phyloP scores from a whole-genome alignment of 2,888 invertebrate species.

The Pseudoips prasinana region DNA sequence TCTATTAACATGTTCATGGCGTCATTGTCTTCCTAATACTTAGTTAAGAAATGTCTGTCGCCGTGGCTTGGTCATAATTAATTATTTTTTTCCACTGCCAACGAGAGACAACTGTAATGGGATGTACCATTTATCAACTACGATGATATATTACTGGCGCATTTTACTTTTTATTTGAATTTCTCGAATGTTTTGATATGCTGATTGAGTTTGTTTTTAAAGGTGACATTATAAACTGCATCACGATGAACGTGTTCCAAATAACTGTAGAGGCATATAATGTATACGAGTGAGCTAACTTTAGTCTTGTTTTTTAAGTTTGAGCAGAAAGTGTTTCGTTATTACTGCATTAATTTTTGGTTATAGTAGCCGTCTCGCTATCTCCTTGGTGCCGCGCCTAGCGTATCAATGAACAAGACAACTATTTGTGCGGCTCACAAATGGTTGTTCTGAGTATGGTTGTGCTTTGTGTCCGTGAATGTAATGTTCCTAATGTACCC shows the following conservation, averaged over 20 bases:
- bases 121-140: slow-evolving; percentile 41
- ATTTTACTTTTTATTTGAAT: slow-evolving; percentile 21
- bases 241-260: background rate
- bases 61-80: slow-evolving; percentile 41
- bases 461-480: too few species aligned
- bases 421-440: too few species aligned
- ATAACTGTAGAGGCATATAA: background rate
- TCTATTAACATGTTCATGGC: slow-evolving; percentile 34
- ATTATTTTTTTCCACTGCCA: slow-evolving; percentile 53
- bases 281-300: too few species aligned
- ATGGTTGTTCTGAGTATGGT: too few species aligned
- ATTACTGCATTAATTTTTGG: too few species aligned
- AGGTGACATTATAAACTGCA: slow-evolving; percentile 18
- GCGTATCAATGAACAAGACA: too few species aligned
- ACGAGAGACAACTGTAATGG: slow-evolving; percentile 43
- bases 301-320: too few species aligned
- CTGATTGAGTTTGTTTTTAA: slow-evolving; percentile 24
- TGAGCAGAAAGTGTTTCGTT: too few species aligned
- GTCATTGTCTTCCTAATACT: slow-evolving; percentile 38
- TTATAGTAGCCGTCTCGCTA: too few species aligned
- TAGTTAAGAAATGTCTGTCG: slow-evolving; percentile 40
- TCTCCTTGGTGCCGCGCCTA: too few species aligned
- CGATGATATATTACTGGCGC: slow-evolving; percentile 35
- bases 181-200: slow-evolving; percentile 10
- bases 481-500: too few species aligned